Percentiles rank a stretch among this genome's conserved stretches.
These are phyloP conservation scores for Papilio polytes DNA, from an alignment of 1,140 invertebrate genomes.

Conservation along the genomic window DNA sequence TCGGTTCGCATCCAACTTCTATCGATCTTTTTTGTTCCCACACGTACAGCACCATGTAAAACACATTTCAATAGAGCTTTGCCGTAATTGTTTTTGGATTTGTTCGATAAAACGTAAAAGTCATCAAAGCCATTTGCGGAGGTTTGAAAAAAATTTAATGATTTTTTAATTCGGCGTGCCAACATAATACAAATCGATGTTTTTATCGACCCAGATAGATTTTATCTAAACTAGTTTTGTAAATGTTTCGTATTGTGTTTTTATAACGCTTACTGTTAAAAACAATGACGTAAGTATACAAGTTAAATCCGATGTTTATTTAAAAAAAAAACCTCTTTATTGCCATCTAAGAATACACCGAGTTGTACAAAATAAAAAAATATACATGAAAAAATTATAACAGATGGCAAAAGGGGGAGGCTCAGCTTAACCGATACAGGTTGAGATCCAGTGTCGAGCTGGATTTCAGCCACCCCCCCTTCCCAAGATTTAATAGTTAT, in stretches of 20 bases:
- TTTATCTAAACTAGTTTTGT: slow-evolving; percentile 33
- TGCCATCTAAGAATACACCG: too few relatives aligned
- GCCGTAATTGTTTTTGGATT: slow-evolving; percentile 34
- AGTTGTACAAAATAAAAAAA: too few relatives aligned
- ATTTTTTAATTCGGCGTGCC: slow-evolving; percentile 35
- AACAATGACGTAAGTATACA: background rate
- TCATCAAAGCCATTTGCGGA: background rate
- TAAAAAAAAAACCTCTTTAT: too few relatives aligned
- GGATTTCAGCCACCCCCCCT: too few relatives aligned
- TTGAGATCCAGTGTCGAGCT: too few relatives aligned
- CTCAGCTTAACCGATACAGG: too few relatives aligned
- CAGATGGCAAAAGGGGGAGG: too few relatives aligned
- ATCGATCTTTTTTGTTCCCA: slow-evolving; percentile 27
- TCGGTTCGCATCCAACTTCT: background rate
- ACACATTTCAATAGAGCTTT: slow-evolving; percentile 39
- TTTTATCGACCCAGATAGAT: slow-evolving; percentile 35
- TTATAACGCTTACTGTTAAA: background rate
- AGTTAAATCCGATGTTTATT: background rate
- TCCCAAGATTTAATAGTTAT: background rate
- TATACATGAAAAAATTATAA: too few relatives aligned
- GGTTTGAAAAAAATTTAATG: slow-evolving; percentile 18
- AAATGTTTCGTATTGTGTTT: slow-evolving; percentile 27
- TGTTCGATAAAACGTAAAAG: slow-evolving; percentile 18
- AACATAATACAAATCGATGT: slow-evolving; percentile 22
- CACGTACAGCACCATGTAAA: slow-evolving; percentile 23